Conservation (phyloP, 2,113 vertebrate genomes). For the Siphamia tubifer region DNA sequence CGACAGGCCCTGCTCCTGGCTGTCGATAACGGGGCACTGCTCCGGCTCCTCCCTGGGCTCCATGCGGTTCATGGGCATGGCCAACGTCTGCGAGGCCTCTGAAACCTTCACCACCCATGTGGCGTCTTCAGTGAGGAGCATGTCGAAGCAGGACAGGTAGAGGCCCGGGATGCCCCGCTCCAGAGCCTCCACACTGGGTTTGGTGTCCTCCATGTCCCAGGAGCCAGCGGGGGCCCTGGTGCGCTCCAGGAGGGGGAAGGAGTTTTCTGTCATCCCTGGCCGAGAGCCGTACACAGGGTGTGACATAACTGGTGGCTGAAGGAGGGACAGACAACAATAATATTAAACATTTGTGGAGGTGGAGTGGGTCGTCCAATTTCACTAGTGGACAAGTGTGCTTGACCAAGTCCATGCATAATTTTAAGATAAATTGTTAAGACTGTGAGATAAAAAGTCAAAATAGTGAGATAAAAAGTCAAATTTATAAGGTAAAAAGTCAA, state of each 20-base stretch:
- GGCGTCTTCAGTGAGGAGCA: conserved; percentile 84
- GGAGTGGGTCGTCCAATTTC: too few relatives aligned
- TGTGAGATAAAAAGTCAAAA: too few relatives aligned
- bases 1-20: conserved; percentile 86
- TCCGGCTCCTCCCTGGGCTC: conserved; percentile 83
- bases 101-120: conserved; percentile 79
- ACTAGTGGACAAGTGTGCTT: too few relatives aligned
- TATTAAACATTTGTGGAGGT: not conserved
- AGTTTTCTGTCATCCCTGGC: conserved; percentile 70
- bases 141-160: conserved; percentile 92
- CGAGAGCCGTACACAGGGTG: conserved; percentile 56
- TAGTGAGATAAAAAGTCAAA: too few relatives aligned
- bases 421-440: too few relatives aligned
- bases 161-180: conserved; percentile 83
- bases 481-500: too few relatives aligned
- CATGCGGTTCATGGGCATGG: conserved; percentile 49
- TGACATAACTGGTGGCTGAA: conserved; percentile 60
- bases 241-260: conserved; percentile 77
- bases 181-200: conserved; percentile 62
- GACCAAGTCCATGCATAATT: too few relatives aligned
- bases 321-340: not conserved
- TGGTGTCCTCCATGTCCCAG: conserved; percentile 81
- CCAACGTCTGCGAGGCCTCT: conserved; percentile 66
- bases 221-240: conserved; percentile 57
- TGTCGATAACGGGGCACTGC: conserved; percentile 95